A percentile compares a stretch with the other conserved stretches of the same genome.
Evolutionary conservation across 2,888 invertebrate species (phyloP).

Genomic region (Agrypnus murinus): DNA sequence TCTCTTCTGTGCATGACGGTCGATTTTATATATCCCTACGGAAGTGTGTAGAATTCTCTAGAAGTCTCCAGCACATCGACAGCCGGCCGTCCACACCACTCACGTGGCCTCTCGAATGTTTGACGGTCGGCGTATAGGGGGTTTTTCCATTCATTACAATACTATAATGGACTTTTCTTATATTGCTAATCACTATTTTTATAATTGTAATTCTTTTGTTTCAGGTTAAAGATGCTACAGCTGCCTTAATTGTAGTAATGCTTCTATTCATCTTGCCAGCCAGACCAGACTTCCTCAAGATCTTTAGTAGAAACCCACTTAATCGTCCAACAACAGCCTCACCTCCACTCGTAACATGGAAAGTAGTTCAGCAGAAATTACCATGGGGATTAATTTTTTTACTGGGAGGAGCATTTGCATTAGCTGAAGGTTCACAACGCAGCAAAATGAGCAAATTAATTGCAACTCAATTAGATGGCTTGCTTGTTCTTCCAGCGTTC

Average conservation of each 20-base stretch:
- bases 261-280: slow-evolving; percentile 90
- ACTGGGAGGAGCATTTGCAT: slow-evolving; percentile 92
- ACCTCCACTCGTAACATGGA: slow-evolving; percentile 87
- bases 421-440: slow-evolving; percentile 88
- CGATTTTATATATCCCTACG: no score
- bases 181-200: not conserved
- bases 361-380: slow-evolving; percentile 86
- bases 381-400: slow-evolving; percentile 94
- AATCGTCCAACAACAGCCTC: slow-evolving; percentile 79
- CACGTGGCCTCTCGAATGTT: no score
- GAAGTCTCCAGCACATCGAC: no score
- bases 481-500: slow-evolving; percentile 78
- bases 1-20: no score
- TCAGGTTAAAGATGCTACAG: slow-evolving; percentile 87
- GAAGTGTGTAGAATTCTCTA: no score
- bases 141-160: no score
- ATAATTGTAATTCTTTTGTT: slow-evolving; percentile 60
- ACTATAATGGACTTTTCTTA: no score
- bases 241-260: slow-evolving; percentile 88
- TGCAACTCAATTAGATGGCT: slow-evolving; percentile 80
- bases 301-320: slow-evolving; percentile 75
- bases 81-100: no score
- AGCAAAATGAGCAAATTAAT: slow-evolving; percentile 87
- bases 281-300: slow-evolving; percentile 82
- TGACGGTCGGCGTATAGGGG: no score